Percentiles rank a stretch among this genome's conserved stretches.
phyloP scores from a whole-genome alignment of 35 echinoderm and acorn worm species.

The Lytechinus variegatus region DNA sequence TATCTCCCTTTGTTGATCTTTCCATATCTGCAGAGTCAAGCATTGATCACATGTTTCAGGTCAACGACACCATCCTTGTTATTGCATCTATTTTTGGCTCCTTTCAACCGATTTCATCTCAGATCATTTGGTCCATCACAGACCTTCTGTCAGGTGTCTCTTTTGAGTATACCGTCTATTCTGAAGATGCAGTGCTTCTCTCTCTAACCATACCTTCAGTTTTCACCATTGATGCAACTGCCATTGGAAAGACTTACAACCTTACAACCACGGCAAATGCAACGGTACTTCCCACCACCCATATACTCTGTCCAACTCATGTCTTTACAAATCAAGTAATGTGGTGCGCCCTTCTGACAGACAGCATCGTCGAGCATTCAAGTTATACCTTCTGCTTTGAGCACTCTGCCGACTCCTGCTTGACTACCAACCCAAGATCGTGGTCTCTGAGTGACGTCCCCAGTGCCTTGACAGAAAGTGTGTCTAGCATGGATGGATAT shows the following conservation, averaged over 20 bases:
- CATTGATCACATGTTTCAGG: not conserved
- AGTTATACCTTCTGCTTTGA: too few species aligned
- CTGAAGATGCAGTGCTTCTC: not conserved
- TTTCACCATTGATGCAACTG: not conserved
- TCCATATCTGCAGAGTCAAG: not conserved
- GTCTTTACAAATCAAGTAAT: too few species aligned
- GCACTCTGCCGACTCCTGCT: too few species aligned
- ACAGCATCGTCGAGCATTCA: too few species aligned
- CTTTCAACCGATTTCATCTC: not conserved
- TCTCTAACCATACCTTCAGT: not conserved
- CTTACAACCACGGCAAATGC: not conserved
- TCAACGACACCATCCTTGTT: constrained; percentile 7
- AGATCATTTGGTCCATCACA: not conserved
- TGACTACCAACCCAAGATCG: too few species aligned
- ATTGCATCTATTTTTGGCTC: not conserved
- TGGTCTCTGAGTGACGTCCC: too few species aligned
- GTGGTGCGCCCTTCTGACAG: too few species aligned
- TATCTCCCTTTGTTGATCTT: not conserved
- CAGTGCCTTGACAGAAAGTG: too few species aligned
- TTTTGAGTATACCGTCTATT: not conserved
- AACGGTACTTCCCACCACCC: not conserved
- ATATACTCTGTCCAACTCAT: too few species aligned
- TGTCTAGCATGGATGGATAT: too few species aligned
- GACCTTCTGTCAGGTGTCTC: not conserved
- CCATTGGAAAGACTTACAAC: not conserved